These are phyloP conservation scores for Dromiciops gliroides DNA, from an alignment of 2,113 vertebrate genomes.

Conservation along the genomic window DNA sequence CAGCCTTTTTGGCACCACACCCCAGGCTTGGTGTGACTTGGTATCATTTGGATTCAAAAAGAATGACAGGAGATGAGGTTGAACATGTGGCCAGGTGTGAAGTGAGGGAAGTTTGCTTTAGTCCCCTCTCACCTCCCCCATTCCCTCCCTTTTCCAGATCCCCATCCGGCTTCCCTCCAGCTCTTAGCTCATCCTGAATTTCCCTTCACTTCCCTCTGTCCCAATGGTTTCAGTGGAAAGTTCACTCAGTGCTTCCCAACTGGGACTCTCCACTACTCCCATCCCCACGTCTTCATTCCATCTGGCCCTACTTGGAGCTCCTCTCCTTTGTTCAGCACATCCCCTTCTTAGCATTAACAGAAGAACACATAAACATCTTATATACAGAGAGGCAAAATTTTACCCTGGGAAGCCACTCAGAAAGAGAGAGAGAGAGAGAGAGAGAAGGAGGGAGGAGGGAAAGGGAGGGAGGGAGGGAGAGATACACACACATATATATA, in stretches of 20 bases:
- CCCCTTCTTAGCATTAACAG: background rate
- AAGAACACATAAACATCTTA: background rate
- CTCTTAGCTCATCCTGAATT: background rate
- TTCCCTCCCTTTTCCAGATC: background rate
- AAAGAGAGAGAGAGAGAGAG: too few relatives aligned
- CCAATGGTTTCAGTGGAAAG: background rate
- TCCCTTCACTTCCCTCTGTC: background rate
- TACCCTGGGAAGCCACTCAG: too few relatives aligned
- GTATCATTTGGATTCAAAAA: background rate
- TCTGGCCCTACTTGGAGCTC: background rate
- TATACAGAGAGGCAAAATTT: background rate
- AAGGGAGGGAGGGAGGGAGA: too few relatives aligned
- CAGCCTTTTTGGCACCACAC: background rate
- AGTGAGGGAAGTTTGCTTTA: background rate
- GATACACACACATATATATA: too few relatives aligned
- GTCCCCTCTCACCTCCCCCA: background rate
- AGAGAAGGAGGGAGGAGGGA: too few relatives aligned
- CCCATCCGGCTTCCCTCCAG: background rate
- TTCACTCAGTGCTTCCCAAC: background rate
- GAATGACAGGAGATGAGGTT: background rate
- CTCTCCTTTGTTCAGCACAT: background rate
- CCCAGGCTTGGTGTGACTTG: background rate
- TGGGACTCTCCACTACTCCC: background rate
- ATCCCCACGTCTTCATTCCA: background rate
- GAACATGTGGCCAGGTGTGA: background rate